A percentile compares a stretch with the other conserved stretches of the same genome.
phyloP scores from a whole-genome alignment of 2,797 vertebrate species.

The Platyrinchus mystaceus region DNA sequence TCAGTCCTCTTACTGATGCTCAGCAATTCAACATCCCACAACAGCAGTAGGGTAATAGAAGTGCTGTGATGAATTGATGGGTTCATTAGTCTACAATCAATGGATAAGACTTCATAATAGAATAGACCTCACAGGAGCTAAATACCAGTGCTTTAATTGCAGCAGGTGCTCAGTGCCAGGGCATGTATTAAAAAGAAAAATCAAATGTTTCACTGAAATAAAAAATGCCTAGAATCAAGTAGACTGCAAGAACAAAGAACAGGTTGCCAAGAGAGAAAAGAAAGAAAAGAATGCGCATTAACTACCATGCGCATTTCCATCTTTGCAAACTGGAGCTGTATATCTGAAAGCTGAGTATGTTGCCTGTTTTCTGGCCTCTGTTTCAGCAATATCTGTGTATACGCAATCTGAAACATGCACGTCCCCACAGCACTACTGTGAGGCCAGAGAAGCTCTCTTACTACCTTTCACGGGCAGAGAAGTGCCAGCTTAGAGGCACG shows the following conservation, averaged over 20 bases:
- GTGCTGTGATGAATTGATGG: conserved; percentile 68
- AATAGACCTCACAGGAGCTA: conserved; percentile 52
- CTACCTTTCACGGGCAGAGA: accelerated
- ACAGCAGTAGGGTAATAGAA: conserved; percentile 53
- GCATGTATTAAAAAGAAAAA: conserved; percentile 43
- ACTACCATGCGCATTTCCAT: neutral
- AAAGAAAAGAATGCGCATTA: neutral
- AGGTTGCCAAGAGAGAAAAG: neutral
- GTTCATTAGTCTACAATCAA: conserved; percentile 70
- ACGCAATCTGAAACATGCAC: neutral
- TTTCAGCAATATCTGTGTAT: neutral
- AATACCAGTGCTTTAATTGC: conserved; percentile 65
- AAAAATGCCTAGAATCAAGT: conserved; percentile 25
- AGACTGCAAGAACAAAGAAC: conserved; percentile 15
- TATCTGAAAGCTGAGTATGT: neutral
- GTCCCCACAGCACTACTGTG: neutral
- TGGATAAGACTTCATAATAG: conserved; percentile 56
- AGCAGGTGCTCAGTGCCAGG: conserved; percentile 40
- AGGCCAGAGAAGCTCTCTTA: neutral
- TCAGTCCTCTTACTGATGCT: neutral
- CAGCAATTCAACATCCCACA: conserved; percentile 34
- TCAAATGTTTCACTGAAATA: conserved; percentile 23
- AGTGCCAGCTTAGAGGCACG: neutral
- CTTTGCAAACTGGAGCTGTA: neutral
- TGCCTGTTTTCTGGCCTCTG: neutral